Base-by-base conservation (phyloP, 2,888 invertebrate species). In the Tanypteryx hageni region DNA sequence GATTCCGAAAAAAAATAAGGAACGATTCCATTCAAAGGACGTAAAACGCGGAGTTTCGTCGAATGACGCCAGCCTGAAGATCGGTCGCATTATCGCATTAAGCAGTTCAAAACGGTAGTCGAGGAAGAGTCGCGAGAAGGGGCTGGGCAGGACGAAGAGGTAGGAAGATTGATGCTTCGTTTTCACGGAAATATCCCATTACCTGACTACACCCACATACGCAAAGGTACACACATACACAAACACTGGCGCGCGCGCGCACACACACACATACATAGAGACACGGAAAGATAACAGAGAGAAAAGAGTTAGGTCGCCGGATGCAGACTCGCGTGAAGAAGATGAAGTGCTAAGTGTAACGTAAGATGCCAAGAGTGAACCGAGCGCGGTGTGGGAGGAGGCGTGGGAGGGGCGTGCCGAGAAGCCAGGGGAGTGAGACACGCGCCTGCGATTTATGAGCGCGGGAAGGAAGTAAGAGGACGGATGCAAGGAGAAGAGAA, bases 141-240 rank as follows among this genome's bases (percentile, higher is more conserved):
- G 22, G 84, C 85, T 59, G 14, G 14, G 16, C 61, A 61, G 61
- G 61, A 44, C 44, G 68, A 61, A 64, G 22, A 11, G 86, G 1
- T 22, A 16, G 16, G 14, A 57, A 89, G 89, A 89, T 61, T 89
- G 89, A 89, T 89, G 64, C 56, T 64, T 44, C n/a, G 61, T 27
- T 56, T 89, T n/a, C 89, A 68, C 89, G 64, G 89, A 89, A 89
- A 89, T n/a, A 89, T 64, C 64, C 89, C 89, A 64, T 89, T 89
- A 64, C 89, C 89, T 61, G 89, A 44, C 89, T 44, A 89, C 89
- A 64, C 89, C 89, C 89, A 89, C 89, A 56, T 64, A 64, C 57
- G 61, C 57, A 58, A 59, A 59, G 31, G 27, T 27, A 14, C 82
- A 82, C 82, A 82, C 82, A 82, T 14, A 82, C 82, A 44, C 0